Percentiles rank a stretch among this genome's conserved stretches.
Conservation (phyloP, 2,888 invertebrate species). For the Heliconius aoede region DNA sequence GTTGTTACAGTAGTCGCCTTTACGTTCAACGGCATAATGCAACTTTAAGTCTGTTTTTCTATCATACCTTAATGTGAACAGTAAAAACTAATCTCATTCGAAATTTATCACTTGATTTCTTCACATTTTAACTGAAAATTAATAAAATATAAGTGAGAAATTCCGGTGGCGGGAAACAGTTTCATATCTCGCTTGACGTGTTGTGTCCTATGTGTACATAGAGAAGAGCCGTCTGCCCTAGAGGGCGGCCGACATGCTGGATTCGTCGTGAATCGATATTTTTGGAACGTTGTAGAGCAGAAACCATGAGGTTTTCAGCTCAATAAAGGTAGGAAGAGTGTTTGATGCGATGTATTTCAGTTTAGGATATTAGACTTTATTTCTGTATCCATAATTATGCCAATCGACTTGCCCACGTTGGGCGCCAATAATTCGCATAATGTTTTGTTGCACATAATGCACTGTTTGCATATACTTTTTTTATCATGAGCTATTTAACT, state of each 20-base stretch:
- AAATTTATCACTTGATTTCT: conserved; percentile 37
- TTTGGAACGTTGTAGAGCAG: conserved; percentile 79
- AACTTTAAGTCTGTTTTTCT: conserved; percentile 76
- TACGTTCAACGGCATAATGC: conserved; percentile 62
- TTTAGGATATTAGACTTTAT: conserved; percentile 29
- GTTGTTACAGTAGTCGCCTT: conserved; percentile 62
- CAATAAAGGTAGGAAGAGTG: conserved; percentile 79
- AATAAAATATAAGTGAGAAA: conserved; percentile 61
- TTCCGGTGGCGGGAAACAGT: conserved; percentile 83
- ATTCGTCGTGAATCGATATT: conserved; percentile 83
- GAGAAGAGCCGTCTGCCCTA: conserved; percentile 80
- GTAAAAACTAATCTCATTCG: conserved; percentile 48
- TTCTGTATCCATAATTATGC: conserved; percentile 19
- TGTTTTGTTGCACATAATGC: background rate
- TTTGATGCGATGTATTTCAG: conserved; percentile 55
- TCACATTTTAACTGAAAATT: conserved; percentile 20
- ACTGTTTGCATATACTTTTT: background rate
- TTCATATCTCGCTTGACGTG: conserved; percentile 83
- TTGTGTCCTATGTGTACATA: conserved; percentile 82
- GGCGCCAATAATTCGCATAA: conserved; percentile 56
- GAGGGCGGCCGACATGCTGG: conserved; percentile 83
- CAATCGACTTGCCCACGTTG: conserved; percentile 58
- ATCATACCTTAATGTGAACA: conserved; percentile 61
- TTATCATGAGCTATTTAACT: background rate
- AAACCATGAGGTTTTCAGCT: conserved; percentile 78